Percentiles rank a stretch among this genome's conserved stretches.
phyloP scores from a whole-genome alignment of 1,140 invertebrate species.

The Dermatophagoides farinae region DNA sequence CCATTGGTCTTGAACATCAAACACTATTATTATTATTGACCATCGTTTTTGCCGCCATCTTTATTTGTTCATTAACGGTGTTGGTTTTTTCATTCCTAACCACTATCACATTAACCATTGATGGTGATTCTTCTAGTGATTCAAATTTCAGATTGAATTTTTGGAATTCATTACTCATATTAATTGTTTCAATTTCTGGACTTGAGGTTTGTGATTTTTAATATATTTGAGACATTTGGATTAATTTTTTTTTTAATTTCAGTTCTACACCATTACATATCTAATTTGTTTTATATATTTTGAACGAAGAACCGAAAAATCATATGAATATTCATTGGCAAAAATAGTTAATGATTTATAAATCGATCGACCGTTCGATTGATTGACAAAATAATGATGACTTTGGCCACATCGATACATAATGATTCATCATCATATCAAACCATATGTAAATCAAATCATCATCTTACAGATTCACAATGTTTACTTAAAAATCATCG shows the following conservation, averaged over 20 bases:
- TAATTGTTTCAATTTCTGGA: background rate
- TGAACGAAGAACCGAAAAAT: background rate
- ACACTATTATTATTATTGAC: background rate
- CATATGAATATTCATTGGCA: background rate
- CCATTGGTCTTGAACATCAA: background rate
- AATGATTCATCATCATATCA: too few relatives aligned
- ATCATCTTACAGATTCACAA: too few relatives aligned
- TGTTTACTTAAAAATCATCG: too few relatives aligned
- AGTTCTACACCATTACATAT: background rate
- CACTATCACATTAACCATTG: background rate
- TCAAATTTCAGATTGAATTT: background rate
- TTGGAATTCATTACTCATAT: conserved; percentile 1
- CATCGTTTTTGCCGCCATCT: background rate
- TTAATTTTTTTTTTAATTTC: background rate
- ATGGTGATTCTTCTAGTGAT: too few relatives aligned
- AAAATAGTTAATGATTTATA: background rate
- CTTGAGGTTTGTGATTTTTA: background rate
- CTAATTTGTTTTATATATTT: background rate
- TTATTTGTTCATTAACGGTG: background rate
- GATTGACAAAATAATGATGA: too few relatives aligned
- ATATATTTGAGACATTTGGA: background rate
- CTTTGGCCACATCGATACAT: too few relatives aligned
- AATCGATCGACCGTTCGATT: too few relatives aligned
- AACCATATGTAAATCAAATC: too few relatives aligned
- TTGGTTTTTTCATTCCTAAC: background rate